Percentiles rank a stretch among this genome's conserved stretches.
Evolutionary conservation across 2,113 vertebrate genomes (phyloP).

Genomic region (Fregetta grallaria): DNA sequence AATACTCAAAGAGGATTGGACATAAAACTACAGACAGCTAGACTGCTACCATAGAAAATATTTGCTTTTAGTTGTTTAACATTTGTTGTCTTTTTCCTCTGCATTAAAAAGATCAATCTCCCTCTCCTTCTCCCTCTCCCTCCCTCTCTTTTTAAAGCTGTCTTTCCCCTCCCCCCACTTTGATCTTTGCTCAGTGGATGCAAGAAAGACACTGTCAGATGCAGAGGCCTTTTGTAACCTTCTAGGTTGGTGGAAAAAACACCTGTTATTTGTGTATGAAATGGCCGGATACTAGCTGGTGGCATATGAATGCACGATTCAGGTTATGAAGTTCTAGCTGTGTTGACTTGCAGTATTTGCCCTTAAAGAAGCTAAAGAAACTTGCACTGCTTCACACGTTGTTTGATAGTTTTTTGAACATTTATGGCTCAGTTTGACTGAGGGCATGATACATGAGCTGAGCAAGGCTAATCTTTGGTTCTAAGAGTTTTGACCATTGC

Average conservation of each 20-base stretch:
- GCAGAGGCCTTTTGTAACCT: background rate
- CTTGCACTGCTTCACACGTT: background rate
- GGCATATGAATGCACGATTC: background rate
- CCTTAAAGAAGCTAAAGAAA: background rate
- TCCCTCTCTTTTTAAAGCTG: background rate
- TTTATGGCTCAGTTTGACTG: background rate
- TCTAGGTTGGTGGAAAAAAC: background rate
- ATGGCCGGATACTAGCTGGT: background rate
- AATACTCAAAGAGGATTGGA: background rate
- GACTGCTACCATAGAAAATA: background rate
- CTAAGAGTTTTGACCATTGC: background rate
- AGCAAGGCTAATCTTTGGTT: background rate
- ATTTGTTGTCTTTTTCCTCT: slow-evolving; percentile 57
- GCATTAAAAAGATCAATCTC: slow-evolving; percentile 52
- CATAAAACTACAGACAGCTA: background rate
- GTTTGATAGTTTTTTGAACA: background rate
- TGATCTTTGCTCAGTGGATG: slow-evolving; percentile 50
- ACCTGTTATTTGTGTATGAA: background rate
- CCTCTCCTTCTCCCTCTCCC: background rate
- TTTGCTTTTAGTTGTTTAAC: slow-evolving; percentile 62
- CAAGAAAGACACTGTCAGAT: slow-evolving; percentile 35
- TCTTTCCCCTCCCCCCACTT: background rate
- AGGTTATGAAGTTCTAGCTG: background rate
- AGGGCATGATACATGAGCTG: background rate
- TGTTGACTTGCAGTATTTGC: background rate